These are phyloP conservation scores for Orussus abietinus DNA, from an alignment of 1,140 invertebrate species.

Conservation along the genomic window DNA sequence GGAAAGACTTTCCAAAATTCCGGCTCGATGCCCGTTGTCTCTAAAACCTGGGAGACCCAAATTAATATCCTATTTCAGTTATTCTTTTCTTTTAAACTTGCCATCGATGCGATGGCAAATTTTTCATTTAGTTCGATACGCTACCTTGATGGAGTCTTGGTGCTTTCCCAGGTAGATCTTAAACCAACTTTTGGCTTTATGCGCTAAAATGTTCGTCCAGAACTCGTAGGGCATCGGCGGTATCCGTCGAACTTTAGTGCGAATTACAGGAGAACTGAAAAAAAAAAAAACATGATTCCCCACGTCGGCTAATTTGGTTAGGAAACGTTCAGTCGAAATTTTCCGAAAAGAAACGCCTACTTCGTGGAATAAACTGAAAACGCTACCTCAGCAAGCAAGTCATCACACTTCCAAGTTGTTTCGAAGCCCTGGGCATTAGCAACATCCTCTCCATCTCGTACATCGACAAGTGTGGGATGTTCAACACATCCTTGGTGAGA, in stretches of 20 bases:
- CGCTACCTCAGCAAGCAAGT: constrained; percentile 56
- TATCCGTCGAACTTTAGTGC: constrained; percentile 43
- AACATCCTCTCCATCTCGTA: constrained; percentile 63
- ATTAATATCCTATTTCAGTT: too few species aligned
- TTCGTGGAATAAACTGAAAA: neutral
- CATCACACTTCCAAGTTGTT: constrained; percentile 58
- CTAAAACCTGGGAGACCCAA: too few species aligned
- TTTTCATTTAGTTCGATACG: neutral
- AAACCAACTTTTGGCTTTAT: constrained; percentile 56
- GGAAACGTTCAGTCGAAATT: too few species aligned
- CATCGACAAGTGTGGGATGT: constrained; percentile 54
- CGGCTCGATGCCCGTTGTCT: constrained; percentile 53
- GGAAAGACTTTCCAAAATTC: constrained; percentile 55
- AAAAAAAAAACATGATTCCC: constrained; percentile 9
- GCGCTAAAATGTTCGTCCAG: constrained; percentile 56
- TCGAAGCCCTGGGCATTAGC: constrained; percentile 57
- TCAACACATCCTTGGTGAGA: constrained; percentile 51
- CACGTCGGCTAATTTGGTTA: too few species aligned
- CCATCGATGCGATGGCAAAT: too few species aligned
- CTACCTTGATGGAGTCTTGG: constrained; percentile 50
- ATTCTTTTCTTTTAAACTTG: too few species aligned
- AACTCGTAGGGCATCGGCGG: constrained; percentile 61
- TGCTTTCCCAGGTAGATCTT: constrained; percentile 53
- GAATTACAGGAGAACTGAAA: constrained; percentile 36
- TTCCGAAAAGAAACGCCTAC: neutral